Base-by-base conservation (phyloP, 2,888 invertebrate genomes). In the Erynnis tages region DNA sequence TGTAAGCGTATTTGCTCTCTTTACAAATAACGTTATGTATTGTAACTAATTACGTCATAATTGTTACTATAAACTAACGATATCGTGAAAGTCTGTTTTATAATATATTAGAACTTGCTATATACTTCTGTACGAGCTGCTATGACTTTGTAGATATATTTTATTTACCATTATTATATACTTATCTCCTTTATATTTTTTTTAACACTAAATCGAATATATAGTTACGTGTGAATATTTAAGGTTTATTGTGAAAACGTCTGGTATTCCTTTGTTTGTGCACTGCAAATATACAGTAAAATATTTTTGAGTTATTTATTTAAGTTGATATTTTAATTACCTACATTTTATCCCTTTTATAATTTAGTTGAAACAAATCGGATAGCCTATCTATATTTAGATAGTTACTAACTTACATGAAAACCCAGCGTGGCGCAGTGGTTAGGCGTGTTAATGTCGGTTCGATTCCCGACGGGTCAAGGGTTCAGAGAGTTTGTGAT, bases 1-100 rank as follows among this genome's bases (percentile, higher is more conserved):
- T 68, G 59, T 70, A 69, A 66, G 66, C 68, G 62, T 76, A 70
- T 68, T 73, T 77, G 82, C 82, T 83, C 83, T 82, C 82, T 84
- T 78, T 65, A 63, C 65, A 66, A 61, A 58, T 62, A 62, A 48
- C 32, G 10, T 21, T 21, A 65, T 61, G 60, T 19, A 30, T 11
- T 23, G 11, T n/a, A n/a, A n/a, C n/a, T n/a, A n/a, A n/a, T n/a
- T n/a, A n/a, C n/a, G n/a, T n/a, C n/a, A n/a, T n/a, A 27, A 52
- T 49, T 44, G 37, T 50, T 54, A n/a, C n/a, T n/a, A 52, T 56
- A 52, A 32, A 52, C 23, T 40, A 46, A 45, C 35, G 34, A 53
- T 46, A 46, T 45, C 44, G 30, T 46, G 32, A 23, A 52, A 52
- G 52, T 52, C 52, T 52, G 44, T 8, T 44, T 44, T 52, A 53